A percentile compares a stretch with the other conserved stretches of the same genome.
Evolutionary conservation across 2,797 vertebrate species (phyloP).

Genomic region (Alfaro cultratus): DNA sequence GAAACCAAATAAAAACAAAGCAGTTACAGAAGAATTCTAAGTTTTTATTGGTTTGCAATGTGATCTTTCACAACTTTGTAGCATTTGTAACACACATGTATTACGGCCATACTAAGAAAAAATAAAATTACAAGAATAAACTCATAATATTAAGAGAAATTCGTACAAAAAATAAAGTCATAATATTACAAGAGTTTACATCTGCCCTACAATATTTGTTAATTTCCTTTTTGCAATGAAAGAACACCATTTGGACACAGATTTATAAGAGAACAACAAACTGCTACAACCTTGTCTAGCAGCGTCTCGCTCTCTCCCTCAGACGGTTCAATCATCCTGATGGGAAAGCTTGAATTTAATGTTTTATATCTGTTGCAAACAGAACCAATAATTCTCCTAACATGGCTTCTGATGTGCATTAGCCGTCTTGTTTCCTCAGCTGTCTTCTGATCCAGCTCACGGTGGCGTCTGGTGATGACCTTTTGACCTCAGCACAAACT

Average conservation of each 20-base stretch:
- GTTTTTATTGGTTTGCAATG: background rate
- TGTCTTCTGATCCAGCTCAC: background rate
- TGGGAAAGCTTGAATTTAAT: background rate
- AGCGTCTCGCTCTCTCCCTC: background rate
- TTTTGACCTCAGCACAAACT: background rate
- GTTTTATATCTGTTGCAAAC: background rate
- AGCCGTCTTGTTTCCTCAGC: background rate
- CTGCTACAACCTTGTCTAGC: constrained; percentile 3
- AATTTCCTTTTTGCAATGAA: background rate
- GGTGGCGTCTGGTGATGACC: background rate
- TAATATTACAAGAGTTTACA: too few relatives aligned
- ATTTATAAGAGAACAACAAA: constrained; percentile 7
- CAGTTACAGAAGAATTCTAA: too few relatives aligned
- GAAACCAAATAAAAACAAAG: too few relatives aligned
- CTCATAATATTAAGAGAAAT: too few relatives aligned
- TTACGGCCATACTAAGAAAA: too few relatives aligned
- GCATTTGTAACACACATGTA: too few relatives aligned
- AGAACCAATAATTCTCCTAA: background rate
- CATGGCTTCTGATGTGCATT: background rate
- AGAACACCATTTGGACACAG: background rate
- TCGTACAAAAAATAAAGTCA: too few relatives aligned
- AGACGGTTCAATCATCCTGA: background rate
- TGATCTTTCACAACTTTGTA: background rate
- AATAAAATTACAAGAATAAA: too few relatives aligned
- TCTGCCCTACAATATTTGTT: background rate